phyloP scores from a whole-genome alignment of 1,140 invertebrate species.

The Eriocheir sinensis region DNA sequence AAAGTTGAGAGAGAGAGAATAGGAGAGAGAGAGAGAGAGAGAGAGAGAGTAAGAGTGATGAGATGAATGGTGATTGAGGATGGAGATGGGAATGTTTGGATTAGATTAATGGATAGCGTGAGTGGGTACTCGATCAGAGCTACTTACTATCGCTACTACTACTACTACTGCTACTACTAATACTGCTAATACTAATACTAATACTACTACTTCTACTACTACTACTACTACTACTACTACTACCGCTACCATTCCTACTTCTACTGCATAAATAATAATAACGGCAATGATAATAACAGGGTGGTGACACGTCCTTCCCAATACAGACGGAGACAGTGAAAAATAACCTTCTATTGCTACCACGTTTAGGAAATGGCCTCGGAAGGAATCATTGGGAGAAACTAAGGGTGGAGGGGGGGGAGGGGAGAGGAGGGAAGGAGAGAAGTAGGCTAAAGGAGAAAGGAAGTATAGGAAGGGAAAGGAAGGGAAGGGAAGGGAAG shows the following conservation, averaged over 20 bases:
- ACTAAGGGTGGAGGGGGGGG: too few species aligned
- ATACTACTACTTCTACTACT: too few species aligned
- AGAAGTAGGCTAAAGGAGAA: neutral
- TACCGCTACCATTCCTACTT: too few species aligned
- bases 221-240: too few species aligned
- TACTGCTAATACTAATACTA: too few species aligned
- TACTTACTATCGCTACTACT: neutral
- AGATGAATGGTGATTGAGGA: neutral
- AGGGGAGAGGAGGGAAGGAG: neutral
- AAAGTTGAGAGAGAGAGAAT: too few species aligned
- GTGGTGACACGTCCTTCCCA: neutral
- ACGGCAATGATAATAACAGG: too few species aligned
- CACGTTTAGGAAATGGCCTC: neutral
- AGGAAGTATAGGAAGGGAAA: neutral
- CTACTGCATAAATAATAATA: too few species aligned
- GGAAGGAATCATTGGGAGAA: too few species aligned
- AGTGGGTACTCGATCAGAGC: neutral
- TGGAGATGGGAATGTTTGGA: neutral
- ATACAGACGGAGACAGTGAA: neutral
- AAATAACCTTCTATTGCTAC: neutral
- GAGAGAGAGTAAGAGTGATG: neutral
- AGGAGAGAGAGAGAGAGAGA: neutral
- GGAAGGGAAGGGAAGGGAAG: neutral
- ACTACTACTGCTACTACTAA: too few species aligned
- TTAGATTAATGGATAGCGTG: neutral